Evolutionary conservation across 2,113 vertebrate genomes (phyloP), one percentile per base, ranked within the genome.

Genomic region (Orthochromis indermauri): DNA sequence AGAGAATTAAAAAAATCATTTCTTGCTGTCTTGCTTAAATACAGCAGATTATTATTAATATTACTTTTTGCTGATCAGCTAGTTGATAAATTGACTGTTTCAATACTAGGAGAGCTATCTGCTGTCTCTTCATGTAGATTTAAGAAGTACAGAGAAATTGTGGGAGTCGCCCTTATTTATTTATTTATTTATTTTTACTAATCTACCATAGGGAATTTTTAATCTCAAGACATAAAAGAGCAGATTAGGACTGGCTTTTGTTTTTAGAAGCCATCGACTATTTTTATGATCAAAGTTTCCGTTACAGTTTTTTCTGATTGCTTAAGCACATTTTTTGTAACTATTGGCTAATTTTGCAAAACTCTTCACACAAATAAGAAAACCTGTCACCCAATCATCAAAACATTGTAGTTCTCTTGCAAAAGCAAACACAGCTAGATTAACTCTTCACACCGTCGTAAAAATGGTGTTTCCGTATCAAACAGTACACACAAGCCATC

Each of bases 201-300:
- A 94, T 92, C 90, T 76, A 28, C 88, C 42, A 1, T 86, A 81
- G 83, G 79, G 10, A 90, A 57, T 85, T 76, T 80, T 86, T 91
- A 73, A 92, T 90, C 83, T 84, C 17, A 66, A 80, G 2, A 33
- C 4, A 6, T 12, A 49, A 68, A 79, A 68, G 84, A 78, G 16
- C 21, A 80, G 19, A 37, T 68, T 68, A 21, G 63, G 33, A 37
- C 19, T 68, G 45, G 24, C 26, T 28, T 63, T 54, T 82, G 10
- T 47, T 54, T 86, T 81, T 54, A 59, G 53, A 88, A 78, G 21
- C 81, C 78, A 37, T 57, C 42, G 6, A 78, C 85, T 42, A 61
- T 66, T 82, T 35, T 10, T 57, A 3, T 80, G 45, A 40, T 83
- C 49, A 24, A 80, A 54, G 31, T 35, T 80, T 80, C 33, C 28